Base-by-base conservation (phyloP, 2,888 invertebrate genomes). In the Adelphocoris suturalis region DNA sequence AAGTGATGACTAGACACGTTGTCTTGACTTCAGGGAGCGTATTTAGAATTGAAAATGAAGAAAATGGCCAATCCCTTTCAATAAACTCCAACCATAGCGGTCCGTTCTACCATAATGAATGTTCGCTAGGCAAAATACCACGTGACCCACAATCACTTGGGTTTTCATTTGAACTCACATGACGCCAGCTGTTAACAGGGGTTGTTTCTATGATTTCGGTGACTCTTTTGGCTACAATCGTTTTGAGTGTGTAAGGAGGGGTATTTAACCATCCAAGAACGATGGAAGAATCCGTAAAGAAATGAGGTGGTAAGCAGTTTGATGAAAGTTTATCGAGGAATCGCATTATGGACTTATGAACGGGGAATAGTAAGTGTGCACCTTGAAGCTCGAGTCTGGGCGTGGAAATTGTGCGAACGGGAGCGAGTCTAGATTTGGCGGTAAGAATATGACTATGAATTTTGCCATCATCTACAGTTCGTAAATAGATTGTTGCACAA, bases 131-230 rank as follows among this genome's bases (percentile, higher is more conserved):
- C 12, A 87, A 14, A 23, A 91, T 27, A 0, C 91, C 91, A 13
- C 90, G 57, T 4, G 92, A 92, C 0, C 92, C 92, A 68, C 92
- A 88, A 78, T 93, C 92, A 3, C 93, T 93, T 0, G 93, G 92
- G 89, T 93, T 93, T 5, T 91, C 84, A 0, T 91, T 82, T 0
- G 92, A 91, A 0, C 89, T 16, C 0, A 90, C 84, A 37, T 90
- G 90, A 16, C 47, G 61, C 90, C 90, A 85, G 13, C 5, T 28
- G 13, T n/a, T 0, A n/a, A 11, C 13, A 7, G 48, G 23, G 3
- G 81, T 28, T 5, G 16, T 16, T 28, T 48, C 19, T 0, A 76
- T 57, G 11, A 90, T 90, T 57, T 48, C 55, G 0, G 37, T 52
- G 2, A 90, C 90, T n/a, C 90, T n/a, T 23, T 90, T 87, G 1